A percentile compares a stretch with the other conserved stretches of the same genome.
Evolutionary conservation across 2,113 vertebrate species (phyloP).

Genomic region (Corythornis vintsioides): DNA sequence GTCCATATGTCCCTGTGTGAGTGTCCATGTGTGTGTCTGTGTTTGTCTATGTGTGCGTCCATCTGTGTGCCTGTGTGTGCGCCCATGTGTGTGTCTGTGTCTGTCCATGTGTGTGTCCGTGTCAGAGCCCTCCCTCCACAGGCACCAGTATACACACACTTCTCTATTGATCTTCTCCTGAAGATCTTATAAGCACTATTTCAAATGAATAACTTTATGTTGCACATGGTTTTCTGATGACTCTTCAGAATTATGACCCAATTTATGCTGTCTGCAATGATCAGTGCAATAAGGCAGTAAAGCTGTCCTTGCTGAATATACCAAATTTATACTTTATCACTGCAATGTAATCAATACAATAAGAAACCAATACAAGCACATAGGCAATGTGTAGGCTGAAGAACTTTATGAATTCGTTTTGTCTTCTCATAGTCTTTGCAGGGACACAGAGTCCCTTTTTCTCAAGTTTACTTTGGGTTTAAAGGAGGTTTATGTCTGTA

Average conservation of each 20-base stretch:
- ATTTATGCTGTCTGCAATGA: conserved; percentile 71
- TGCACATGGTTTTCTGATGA: conserved; percentile 60
- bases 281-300: conserved; percentile 73
- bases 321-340: conserved; percentile 67
- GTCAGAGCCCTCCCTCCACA: background rate
- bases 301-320: conserved; percentile 65
- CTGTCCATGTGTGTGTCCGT: background rate
- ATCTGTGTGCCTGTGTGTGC: too few species aligned
- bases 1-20: background rate
- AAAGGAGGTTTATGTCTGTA: background rate
- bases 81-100: too few species aligned
- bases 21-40: background rate
- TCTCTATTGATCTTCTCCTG: background rate
- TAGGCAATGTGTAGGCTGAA: background rate
- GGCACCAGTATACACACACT: background rate
- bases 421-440: background rate
- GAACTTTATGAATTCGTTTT: background rate
- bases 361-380: conserved; percentile 51
- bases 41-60: too few species aligned
- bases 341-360: conserved; percentile 63
- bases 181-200: conserved; percentile 56
- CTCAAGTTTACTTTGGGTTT: background rate
- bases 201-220: conserved; percentile 46
- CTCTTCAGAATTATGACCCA: conserved; percentile 71
- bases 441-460: background rate